Evolutionary conservation across 2,888 invertebrate species (phyloP).

Genomic region (Nephrotoma guestfalica): DNA sequence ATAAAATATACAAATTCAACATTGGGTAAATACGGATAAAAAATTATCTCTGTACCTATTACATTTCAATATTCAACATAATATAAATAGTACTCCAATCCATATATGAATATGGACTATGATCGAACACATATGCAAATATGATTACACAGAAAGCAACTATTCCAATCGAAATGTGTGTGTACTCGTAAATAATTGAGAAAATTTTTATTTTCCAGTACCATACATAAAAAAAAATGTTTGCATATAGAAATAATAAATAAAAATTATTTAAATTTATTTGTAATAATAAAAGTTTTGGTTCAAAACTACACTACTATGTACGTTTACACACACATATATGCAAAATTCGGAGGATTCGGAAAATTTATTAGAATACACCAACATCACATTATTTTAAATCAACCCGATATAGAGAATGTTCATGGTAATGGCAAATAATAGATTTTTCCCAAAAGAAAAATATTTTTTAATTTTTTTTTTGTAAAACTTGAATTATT

Average conservation of each 20-base stretch:
- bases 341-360: background rate
- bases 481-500: background rate
- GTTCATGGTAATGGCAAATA: background rate
- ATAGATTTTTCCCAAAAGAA: background rate
- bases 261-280: background rate
- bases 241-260: background rate
- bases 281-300: background rate
- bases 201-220: background rate
- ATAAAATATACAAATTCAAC: background rate
- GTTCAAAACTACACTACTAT: background rate
- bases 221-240: background rate
- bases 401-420: background rate
- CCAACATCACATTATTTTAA: background rate
- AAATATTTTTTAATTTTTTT: background rate
- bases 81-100: background rate
- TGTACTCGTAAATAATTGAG: background rate
- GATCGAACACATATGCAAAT: background rate
- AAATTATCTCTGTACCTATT: background rate
- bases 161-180: background rate
- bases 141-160: background rate
- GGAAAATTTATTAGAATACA: background rate
- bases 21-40: background rate
- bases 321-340: background rate
- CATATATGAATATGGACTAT: background rate
- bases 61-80: background rate